Evolutionary conservation across 1,140 invertebrate species (phyloP).

Genomic region (Coboldia fuscipes): DNA sequence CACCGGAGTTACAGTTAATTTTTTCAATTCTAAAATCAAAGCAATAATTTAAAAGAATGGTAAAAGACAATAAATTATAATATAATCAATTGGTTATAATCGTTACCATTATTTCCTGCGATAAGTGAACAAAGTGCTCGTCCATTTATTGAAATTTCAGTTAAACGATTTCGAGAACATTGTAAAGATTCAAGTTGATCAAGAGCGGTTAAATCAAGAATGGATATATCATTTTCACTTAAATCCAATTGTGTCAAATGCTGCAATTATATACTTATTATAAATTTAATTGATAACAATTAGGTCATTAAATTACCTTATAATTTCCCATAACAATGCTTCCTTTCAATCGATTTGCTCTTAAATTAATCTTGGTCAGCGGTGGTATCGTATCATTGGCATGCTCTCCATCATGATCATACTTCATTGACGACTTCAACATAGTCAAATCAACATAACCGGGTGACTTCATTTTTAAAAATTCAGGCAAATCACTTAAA

Average conservation of each 20-base stretch:
- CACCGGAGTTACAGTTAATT: conserved; percentile 34
- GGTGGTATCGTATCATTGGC: conserved; percentile 12
- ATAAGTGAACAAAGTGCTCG: conserved; percentile 40
- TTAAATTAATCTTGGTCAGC: conserved; percentile 45
- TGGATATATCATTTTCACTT: conserved; percentile 57
- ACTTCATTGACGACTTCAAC: neutral
- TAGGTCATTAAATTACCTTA: conserved; percentile 32
- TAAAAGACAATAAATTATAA: conserved; percentile 4
- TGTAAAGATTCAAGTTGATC: conserved; percentile 43
- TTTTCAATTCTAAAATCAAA: conserved; percentile 37
- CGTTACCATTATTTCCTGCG: conserved; percentile 50
- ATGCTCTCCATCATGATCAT: neutral
- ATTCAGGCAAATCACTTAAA: conserved; percentile 24
- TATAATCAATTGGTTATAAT: neutral
- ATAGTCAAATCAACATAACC: neutral
- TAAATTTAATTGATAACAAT: conserved; percentile 4
- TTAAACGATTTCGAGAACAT: conserved; percentile 45
- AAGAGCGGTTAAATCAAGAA: conserved; percentile 45
- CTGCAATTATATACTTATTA: conserved; percentile 19
- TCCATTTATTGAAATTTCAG: conserved; percentile 43
- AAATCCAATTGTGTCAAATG: conserved; percentile 50
- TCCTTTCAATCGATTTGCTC: conserved; percentile 53
- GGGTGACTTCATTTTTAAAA: conserved; percentile 15
- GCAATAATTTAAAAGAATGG: conserved; percentile 1
- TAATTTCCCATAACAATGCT: conserved; percentile 67